A percentile compares a stretch with the other conserved stretches of the same genome.
These are phyloP conservation scores for Morus bassanus DNA, from an alignment of 2,797 vertebrate genomes.

Conservation along the genomic window DNA sequence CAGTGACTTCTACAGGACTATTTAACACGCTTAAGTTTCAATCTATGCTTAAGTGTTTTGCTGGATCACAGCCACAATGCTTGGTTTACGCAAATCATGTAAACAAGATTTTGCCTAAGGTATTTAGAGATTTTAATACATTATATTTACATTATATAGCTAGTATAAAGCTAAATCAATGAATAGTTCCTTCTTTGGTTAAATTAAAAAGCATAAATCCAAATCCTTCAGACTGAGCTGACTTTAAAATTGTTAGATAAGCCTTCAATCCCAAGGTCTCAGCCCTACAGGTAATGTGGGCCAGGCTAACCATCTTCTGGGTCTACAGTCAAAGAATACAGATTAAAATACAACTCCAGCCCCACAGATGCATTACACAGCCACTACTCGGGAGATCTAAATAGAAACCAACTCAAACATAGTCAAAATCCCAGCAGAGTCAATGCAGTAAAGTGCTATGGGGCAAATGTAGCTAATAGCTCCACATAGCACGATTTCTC, in stretches of 20 bases:
- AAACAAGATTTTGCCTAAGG: conserved; percentile 32
- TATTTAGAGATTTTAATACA: conserved; percentile 17
- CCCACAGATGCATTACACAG: background rate
- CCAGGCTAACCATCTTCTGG: background rate
- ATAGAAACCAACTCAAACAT: conserved; percentile 6
- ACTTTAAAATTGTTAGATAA: background rate
- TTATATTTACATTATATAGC: background rate
- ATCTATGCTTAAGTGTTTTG: conserved; percentile 4
- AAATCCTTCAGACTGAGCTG: background rate
- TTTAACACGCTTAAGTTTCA: conserved; percentile 15
- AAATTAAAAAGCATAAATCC: conserved; percentile 41
- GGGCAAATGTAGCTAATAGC: conserved; percentile 51
- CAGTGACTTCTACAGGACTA: background rate
- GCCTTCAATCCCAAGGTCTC: background rate
- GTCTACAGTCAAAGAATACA: background rate
- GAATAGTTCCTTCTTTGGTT: background rate
- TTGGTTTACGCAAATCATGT: background rate
- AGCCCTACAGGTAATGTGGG: background rate
- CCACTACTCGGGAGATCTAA: conserved; percentile 14
- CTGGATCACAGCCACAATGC: background rate
- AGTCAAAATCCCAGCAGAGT: conserved; percentile 47
- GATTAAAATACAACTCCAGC: background rate
- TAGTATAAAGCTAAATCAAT: conserved; percentile 33
- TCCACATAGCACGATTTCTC: conserved; percentile 27
- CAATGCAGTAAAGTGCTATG: conserved; percentile 2